Evolutionary conservation across 2,888 invertebrate genomes (phyloP), one percentile per base, ranked within the genome.

Genomic region (Malachius bipustulatus): DNA sequence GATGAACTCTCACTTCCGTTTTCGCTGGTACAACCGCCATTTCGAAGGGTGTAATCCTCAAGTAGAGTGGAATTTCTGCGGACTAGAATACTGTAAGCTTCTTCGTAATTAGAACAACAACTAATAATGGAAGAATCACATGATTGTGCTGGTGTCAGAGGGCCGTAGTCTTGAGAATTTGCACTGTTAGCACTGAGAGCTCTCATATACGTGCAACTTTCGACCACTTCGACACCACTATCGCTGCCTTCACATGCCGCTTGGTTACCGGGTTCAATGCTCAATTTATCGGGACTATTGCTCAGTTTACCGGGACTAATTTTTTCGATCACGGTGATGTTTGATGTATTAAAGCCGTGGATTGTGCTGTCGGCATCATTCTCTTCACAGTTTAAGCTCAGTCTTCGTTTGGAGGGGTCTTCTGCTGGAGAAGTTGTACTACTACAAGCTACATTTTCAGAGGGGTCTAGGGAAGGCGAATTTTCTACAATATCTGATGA

Each of bases 1-100:
- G 82, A 82, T 0, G 82, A 82, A 56, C 82, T 83, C 52, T 84
- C 84, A 46, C 83, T 83, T 31, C 83, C 83, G 44, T 73, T 75
- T 48, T 77, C 77, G 52, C 76, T 76, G 33, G 73, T 74, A 27
- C 68, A 66, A 43, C 70, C 70, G 2, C 67, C 67, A 34, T 54
- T 54, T 24, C 58, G 48, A 36, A 55, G 45, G 12, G 56, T 54
- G 36, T 62, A 59, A 45, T 62, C 59, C 42, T 60, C 61, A 8
- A 62, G 46, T 26, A 58, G 48, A 4, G 57, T 59, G 3, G 63
- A 63, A 45, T 59, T 64, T 46, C 57, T 57, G 32, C 61, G 46
- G 3, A 60, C 59, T 34, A 69, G 47, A 4, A 64, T 57, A 40
- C 67, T 68, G 47, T 64, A 70, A 2, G 70, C 68, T 45, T 72